phyloP scores from a whole-genome alignment of 2,888 invertebrate species.

The Pyrrhia umbra region DNA sequence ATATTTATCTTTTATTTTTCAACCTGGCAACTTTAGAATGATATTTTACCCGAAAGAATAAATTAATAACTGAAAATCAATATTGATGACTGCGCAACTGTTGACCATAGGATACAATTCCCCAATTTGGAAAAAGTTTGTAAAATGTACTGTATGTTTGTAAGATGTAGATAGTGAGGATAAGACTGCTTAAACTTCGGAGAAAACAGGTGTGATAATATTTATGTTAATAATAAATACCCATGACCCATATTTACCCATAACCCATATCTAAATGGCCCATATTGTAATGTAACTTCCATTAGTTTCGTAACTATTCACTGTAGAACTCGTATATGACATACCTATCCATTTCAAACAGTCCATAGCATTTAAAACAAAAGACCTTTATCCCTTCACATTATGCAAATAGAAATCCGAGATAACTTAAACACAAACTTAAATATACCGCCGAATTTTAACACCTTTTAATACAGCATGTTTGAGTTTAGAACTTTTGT shows the following conservation, averaged over 20 bases:
- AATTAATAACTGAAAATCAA: no score
- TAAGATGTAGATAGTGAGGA: no score
- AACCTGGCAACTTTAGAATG: no score
- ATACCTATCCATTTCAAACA: constrained; percentile 6
- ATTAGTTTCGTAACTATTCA: background rate
- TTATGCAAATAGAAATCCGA: constrained; percentile 53
- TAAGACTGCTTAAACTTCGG: no score
- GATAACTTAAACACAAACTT: constrained; percentile 42
- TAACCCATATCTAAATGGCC: background rate
- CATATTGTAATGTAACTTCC: background rate
- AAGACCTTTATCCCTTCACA: constrained; percentile 54
- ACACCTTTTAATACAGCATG: background rate
- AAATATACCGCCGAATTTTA: background rate
- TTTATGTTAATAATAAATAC: background rate
- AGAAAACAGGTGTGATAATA: no score
- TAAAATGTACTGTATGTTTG: no score
- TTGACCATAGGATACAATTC: no score
- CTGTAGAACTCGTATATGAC: background rate
- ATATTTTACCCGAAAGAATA: no score
- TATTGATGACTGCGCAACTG: no score
- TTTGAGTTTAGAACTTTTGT: background rate
- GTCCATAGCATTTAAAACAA: constrained; percentile 54
- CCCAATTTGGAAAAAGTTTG: no score
- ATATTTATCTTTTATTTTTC: background rate
- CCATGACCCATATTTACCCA: background rate